These are phyloP conservation scores for Acanthacorydalis orientalis DNA, from an alignment of 2,888 invertebrate genomes.

Conservation along the genomic window DNA sequence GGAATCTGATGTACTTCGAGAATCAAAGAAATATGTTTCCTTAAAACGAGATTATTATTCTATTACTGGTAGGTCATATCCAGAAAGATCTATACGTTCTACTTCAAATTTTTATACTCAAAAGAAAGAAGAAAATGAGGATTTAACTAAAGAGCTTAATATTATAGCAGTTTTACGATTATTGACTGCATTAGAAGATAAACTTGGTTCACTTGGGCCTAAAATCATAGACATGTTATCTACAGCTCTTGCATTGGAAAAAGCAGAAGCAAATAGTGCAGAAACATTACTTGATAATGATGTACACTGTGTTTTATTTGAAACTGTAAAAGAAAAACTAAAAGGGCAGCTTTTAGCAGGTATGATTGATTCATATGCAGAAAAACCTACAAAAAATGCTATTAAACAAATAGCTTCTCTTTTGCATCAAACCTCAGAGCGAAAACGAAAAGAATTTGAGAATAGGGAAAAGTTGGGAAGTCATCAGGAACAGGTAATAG, in stretches of 20 bases:
- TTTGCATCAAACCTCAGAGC: slow-evolving; percentile 44
- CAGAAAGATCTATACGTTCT: slow-evolving; percentile 25
- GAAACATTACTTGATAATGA: slow-evolving; percentile 58
- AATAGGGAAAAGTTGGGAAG: slow-evolving; percentile 17
- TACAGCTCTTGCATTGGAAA: slow-evolving; percentile 62
- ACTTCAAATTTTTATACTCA: slow-evolving; percentile 19
- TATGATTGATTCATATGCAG: slow-evolving; percentile 39
- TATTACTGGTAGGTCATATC: slow-evolving; percentile 21
- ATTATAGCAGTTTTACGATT: slow-evolving; percentile 53
- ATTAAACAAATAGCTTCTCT: slow-evolving; percentile 61
- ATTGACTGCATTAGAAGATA: slow-evolving; percentile 65
- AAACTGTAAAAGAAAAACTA: slow-evolving; percentile 73
- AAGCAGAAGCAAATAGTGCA: slow-evolving; percentile 54
- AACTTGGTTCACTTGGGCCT: slow-evolving; percentile 70
- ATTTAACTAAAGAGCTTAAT: slow-evolving; percentile 29
- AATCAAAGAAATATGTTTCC: slow-evolving; percentile 17
- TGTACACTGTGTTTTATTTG: slow-evolving; percentile 56
- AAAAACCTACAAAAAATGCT: slow-evolving; percentile 53
- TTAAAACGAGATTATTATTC: background rate
- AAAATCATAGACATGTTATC: slow-evolving; percentile 61
- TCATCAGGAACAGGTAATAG: slow-evolving; percentile 34
- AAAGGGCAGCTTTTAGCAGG: slow-evolving; percentile 61
- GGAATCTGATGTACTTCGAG: slow-evolving; percentile 23
- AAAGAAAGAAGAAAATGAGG: slow-evolving; percentile 18
- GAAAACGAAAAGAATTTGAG: slow-evolving; percentile 23